Evolutionary conservation across 2,888 invertebrate genomes (phyloP), one percentile per base, ranked within the genome.

Genomic region (Tenthredo scrophulariae): DNA sequence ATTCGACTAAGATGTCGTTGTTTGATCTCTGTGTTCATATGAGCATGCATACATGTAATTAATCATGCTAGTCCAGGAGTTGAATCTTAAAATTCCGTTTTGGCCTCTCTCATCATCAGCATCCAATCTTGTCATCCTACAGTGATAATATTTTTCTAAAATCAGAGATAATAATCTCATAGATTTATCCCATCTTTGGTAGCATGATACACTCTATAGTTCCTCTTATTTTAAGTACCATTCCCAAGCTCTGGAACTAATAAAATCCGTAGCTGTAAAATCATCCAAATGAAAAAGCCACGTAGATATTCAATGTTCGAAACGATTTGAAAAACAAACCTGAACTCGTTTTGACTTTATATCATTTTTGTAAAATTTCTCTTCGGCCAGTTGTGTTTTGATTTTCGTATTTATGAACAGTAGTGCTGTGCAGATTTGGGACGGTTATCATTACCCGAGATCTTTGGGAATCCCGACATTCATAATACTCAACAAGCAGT

Each of bases 201-300:
- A 33, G 67, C 33, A 67, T 67, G 67, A 33, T 33, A 33, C 29
- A 33, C 13, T 67, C 29, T 33, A 26, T 62, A 29, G 37, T 70
- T 70, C 33, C 26, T 29, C 18, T 37, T 37, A 33, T 33, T 70
- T 70, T 37, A 15, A 37, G 70, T 70, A 6, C 18, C 15, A 4
- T 70, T 37, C 15, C 18, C n/a, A 9, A 15, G 5, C 7, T 70
- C 7, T 33, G 7, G 6, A 15, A 18, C 33, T 37, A 10, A 67
- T 6, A 2, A 29, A 65, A 15, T 65, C 37, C 33, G 37, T 37
- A 29, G 15, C 70, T 70, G 15, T 37, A 22, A 70, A 37, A 70
- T 70, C 33, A 70, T 33, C 37, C 3, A 46, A 18, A 80, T 79
- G 46, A 62, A 62, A 62, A 26, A 62, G 10, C 62, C 62, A 62